Conservation (phyloP, 2,113 vertebrate genomes). For the Ifrita kowaldi region DNA sequence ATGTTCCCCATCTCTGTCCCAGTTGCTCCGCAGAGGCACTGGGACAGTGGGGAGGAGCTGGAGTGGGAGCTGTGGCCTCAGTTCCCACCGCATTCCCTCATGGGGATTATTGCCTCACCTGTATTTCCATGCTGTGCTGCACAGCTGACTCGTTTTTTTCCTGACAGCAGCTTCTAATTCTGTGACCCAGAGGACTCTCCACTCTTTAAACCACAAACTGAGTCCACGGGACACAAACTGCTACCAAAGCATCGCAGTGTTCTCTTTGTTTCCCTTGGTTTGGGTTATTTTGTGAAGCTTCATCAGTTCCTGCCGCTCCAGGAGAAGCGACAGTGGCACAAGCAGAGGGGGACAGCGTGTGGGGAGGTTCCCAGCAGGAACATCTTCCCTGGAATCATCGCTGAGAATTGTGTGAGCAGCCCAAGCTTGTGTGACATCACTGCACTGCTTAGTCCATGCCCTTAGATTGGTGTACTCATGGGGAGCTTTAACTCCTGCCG, state of each 20-base stretch:
- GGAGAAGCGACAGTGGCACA: background rate
- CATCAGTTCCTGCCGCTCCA: background rate
- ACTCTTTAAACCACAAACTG: background rate
- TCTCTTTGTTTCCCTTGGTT: background rate
- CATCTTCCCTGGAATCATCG: background rate
- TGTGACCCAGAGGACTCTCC: background rate
- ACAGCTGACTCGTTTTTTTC: rapidly evolving
- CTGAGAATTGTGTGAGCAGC: background rate
- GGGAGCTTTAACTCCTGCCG: background rate
- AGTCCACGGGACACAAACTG: background rate
- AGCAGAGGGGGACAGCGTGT: background rate
- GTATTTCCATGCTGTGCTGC: background rate
- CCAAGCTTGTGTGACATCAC: rapidly evolving
- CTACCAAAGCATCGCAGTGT: rapidly evolving
- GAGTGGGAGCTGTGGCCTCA: background rate
- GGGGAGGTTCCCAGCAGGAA: background rate
- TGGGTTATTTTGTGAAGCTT: background rate
- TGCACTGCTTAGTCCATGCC: rapidly evolving
- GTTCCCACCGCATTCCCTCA: rapidly evolving
- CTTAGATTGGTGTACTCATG: background rate
- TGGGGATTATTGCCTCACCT: background rate
- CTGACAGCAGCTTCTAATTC: background rate
- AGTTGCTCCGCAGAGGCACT: background rate
- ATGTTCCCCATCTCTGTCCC: background rate
- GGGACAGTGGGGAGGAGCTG: background rate